Percentiles rank a stretch among this genome's conserved stretches.
These are phyloP conservation scores for Papilio xuthus DNA, from an alignment of 1,140 invertebrate species.

Conservation along the genomic window DNA sequence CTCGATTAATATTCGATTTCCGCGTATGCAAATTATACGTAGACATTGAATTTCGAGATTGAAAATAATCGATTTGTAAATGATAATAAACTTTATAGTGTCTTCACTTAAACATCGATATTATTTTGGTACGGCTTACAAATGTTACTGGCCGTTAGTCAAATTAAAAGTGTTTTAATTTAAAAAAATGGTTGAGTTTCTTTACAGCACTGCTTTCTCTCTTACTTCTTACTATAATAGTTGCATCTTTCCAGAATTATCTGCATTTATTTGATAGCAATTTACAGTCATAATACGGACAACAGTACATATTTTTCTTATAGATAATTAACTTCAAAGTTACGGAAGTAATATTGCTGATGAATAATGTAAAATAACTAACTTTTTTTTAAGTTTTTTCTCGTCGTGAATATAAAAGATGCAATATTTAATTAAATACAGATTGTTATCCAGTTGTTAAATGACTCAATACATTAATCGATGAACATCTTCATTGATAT, in stretches of 20 bases:
- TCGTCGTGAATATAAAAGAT: neutral
- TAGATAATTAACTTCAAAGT: no score
- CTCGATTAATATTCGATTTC: conserved; percentile 38
- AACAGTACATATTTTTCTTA: no score
- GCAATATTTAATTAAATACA: conserved; percentile 22
- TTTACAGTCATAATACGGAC: no score
- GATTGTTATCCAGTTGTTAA: neutral
- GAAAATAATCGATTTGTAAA: conserved; percentile 27
- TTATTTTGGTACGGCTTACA: neutral
- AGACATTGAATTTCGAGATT: conserved; percentile 11
- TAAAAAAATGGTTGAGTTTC: no score
- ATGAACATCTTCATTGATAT: conserved; percentile 2
- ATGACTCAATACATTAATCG: conserved; percentile 19
- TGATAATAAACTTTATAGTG: neutral
- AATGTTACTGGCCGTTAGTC: no score
- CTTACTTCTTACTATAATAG: no score
- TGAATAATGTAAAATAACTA: neutral
- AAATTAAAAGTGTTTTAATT: no score
- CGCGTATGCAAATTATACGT: conserved; percentile 30
- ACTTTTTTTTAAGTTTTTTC: neutral
- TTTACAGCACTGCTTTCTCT: no score
- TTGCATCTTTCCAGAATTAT: no score
- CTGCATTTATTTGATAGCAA: no score
- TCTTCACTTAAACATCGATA: neutral
- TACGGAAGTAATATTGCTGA: neutral